Conservation (phyloP, 2,113 vertebrate species). For the Bolborhynchus lineola region DNA sequence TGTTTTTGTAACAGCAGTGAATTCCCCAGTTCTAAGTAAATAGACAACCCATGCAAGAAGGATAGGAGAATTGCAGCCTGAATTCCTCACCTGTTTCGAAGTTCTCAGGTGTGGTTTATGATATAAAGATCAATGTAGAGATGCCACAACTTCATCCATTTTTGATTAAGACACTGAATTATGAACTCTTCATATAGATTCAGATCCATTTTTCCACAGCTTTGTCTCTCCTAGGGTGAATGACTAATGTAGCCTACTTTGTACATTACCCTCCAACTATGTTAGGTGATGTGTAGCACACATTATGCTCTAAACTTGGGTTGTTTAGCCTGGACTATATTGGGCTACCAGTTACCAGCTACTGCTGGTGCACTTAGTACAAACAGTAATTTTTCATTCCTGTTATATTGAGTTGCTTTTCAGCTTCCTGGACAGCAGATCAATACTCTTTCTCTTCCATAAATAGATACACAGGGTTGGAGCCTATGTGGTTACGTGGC, state of each 20-base stretch:
- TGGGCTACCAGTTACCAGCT: background rate
- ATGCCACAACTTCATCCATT: background rate
- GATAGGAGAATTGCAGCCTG: background rate
- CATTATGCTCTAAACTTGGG: background rate
- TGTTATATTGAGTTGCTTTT: background rate
- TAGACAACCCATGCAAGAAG: background rate
- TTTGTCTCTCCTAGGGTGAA: background rate
- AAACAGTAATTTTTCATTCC: background rate
- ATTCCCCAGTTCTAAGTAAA: background rate
- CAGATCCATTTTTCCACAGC: background rate
- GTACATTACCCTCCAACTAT: rapidly evolving
- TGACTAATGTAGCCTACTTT: background rate
- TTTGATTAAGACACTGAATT: background rate
- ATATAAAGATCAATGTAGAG: background rate
- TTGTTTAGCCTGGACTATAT: background rate
- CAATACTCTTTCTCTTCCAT: background rate
- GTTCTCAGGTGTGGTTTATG: background rate
- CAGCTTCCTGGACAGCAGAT: background rate
- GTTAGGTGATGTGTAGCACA: no score
- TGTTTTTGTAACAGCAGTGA: background rate
- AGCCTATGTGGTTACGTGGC: background rate
- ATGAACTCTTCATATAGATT: background rate
- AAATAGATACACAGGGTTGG: background rate
- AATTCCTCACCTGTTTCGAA: background rate
- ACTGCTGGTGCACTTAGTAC: background rate